Conservation (phyloP, 2,113 vertebrate species). For the Malurus melanocephalus region DNA sequence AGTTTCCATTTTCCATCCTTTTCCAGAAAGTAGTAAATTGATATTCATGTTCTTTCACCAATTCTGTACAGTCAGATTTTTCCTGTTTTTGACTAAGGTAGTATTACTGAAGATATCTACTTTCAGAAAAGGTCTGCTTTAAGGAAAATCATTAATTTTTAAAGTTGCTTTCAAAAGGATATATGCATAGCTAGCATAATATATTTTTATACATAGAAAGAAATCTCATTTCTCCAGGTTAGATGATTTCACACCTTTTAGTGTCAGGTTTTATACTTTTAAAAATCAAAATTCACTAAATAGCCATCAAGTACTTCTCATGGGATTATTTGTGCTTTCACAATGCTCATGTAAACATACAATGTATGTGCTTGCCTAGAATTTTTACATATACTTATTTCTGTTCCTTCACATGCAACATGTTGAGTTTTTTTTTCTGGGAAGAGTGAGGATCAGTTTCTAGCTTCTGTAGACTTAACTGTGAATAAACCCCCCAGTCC, state of each 20-base stretch:
- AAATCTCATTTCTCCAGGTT: not conserved
- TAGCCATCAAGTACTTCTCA: not conserved
- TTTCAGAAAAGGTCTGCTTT: not conserved
- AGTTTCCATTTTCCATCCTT: not conserved
- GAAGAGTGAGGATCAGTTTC: not conserved
- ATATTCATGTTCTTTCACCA: not conserved
- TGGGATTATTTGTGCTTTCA: not conserved
- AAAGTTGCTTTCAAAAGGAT: not conserved
- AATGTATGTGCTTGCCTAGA: not conserved
- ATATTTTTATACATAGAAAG: not conserved
- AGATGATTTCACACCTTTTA: not conserved
- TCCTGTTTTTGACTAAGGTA: not conserved
- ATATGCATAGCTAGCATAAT: not conserved
- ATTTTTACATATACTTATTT: not conserved
- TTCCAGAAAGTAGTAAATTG: not conserved
- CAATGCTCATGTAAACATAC: not conserved
- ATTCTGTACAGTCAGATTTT: not conserved
- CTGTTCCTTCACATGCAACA: not conserved
- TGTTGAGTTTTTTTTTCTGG: not conserved
- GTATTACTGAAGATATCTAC: not conserved
- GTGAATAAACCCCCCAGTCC: not conserved
- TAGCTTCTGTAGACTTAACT: not conserved
- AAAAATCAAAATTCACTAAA: not conserved
- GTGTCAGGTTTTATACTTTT: not conserved
- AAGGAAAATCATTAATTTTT: not conserved